A percentile compares a stretch with the other conserved stretches of the same genome.
These are phyloP conservation scores for Anoplopoma fimbria DNA, from an alignment of 2,113 vertebrate genomes.

Conservation along the genomic window DNA sequence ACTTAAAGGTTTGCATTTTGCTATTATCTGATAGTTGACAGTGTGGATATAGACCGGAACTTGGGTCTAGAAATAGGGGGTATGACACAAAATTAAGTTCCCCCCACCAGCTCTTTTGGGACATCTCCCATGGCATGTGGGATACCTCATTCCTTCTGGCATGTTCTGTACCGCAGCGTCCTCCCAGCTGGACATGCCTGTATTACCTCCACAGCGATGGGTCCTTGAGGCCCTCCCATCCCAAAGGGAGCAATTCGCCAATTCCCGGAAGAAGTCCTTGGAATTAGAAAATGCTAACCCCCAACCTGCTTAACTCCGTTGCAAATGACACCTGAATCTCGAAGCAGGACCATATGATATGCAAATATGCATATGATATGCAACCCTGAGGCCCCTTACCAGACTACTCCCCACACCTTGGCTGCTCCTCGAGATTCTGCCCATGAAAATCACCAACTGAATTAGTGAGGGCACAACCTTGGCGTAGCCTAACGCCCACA, in stretches of 20 bases:
- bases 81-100: not conserved
- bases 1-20: not conserved
- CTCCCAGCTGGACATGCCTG: not conserved
- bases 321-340: not conserved
- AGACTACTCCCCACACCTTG: not conserved
- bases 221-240: not conserved
- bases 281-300: not conserved
- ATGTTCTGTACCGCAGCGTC: not conserved
- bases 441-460: not conserved
- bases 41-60: not conserved
- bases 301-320: not conserved
- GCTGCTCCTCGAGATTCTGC: not conserved
- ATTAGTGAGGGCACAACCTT: not conserved
- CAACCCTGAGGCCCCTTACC: not conserved
- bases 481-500: fast-evolving
- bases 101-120: not conserved
- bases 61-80: not conserved
- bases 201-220: not conserved
- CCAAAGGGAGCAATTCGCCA: too few relatives aligned
- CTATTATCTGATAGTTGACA: not conserved
- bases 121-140: not conserved
- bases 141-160: not conserved
- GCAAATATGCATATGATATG: not conserved
- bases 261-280: not conserved
- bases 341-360: not conserved